Conservation (phyloP, 1,140 invertebrate genomes). For the Copidosoma floridanum region DNA sequence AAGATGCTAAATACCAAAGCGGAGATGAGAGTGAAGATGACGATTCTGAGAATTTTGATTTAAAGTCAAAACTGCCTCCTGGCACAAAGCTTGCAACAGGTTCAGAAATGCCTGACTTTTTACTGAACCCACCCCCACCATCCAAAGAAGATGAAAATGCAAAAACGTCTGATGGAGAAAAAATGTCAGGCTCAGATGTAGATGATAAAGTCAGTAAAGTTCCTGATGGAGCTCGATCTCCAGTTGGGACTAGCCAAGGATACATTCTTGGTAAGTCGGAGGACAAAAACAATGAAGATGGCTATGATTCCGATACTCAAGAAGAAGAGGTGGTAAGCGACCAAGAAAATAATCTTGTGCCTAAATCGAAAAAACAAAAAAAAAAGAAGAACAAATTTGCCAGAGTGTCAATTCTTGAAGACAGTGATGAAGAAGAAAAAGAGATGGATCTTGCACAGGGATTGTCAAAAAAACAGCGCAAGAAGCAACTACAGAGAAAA, state of each 20-base stretch:
- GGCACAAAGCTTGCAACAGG: constrained; percentile 36
- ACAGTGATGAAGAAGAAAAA: constrained; percentile 44
- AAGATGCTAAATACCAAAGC: constrained; percentile 46
- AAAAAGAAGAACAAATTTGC: constrained; percentile 52
- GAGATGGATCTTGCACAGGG: constrained; percentile 45
- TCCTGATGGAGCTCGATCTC: constrained; percentile 1
- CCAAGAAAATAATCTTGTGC: constrained; percentile 44
- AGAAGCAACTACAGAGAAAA: constrained; percentile 45
- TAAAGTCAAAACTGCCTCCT: constrained; percentile 1
- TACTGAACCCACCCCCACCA: constrained; percentile 34
- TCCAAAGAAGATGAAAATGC: constrained; percentile 25
- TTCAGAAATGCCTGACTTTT: constrained; percentile 47
- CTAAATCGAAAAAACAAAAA: constrained; percentile 44
- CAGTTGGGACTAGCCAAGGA: constrained; percentile 30
- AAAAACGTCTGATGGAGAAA: constrained; percentile 40
- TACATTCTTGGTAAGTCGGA: constrained; percentile 31
- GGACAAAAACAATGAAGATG: constrained; percentile 32
- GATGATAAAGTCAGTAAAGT: constrained; percentile 19
- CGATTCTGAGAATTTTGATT: constrained; percentile 5
- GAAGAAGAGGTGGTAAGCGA: constrained; percentile 51
- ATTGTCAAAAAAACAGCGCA: constrained; percentile 56
- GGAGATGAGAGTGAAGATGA: constrained; percentile 33
- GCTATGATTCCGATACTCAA: constrained; percentile 44
- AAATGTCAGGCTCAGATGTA: constrained; percentile 37
- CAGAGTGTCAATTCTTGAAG: constrained; percentile 34